These are phyloP conservation scores for Rhinolophus sinicus DNA, from an alignment of 2,113 vertebrate genomes.

Conservation along the genomic window DNA sequence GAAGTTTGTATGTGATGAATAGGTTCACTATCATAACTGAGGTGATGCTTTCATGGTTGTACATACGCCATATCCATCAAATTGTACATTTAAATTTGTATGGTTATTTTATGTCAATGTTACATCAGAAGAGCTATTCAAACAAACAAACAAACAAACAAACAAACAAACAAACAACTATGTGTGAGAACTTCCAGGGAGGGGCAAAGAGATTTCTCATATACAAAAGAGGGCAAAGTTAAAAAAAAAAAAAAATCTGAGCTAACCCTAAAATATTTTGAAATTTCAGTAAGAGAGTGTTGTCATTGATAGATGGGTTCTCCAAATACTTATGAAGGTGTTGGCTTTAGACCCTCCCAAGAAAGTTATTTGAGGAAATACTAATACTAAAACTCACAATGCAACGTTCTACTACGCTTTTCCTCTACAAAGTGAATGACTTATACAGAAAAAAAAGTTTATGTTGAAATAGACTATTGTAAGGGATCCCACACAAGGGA, in stretches of 20 bases:
- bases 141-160: not conserved
- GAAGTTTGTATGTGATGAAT: not conserved
- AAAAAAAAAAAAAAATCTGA: not conserved
- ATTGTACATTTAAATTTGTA: not conserved
- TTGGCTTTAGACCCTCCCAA: not conserved
- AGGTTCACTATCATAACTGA: not conserved
- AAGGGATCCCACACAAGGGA: constrained; percentile 58
- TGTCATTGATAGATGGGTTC: not conserved
- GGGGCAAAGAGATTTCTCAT: not conserved
- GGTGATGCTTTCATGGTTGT: not conserved
- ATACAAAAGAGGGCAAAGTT: not conserved
- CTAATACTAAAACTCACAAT: constrained; percentile 11
- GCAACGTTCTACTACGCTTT: not conserved
- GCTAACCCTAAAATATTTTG: not conserved
- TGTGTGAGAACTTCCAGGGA: not conserved
- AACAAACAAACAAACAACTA: not conserved
- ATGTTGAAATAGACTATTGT: constrained; percentile 52
- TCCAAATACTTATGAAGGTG: not conserved
- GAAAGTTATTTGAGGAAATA: constrained; percentile 45
- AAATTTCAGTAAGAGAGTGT: not conserved
- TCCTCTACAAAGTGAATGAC: constrained; percentile 42
- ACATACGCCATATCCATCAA: not conserved
- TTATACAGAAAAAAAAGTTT: not conserved
- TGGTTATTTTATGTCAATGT: not conserved
- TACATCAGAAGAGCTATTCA: not conserved